A percentile compares a stretch with the other conserved stretches of the same genome.
phyloP scores from a whole-genome alignment of 2,888 invertebrate species.

The Hyposoter didymator region DNA sequence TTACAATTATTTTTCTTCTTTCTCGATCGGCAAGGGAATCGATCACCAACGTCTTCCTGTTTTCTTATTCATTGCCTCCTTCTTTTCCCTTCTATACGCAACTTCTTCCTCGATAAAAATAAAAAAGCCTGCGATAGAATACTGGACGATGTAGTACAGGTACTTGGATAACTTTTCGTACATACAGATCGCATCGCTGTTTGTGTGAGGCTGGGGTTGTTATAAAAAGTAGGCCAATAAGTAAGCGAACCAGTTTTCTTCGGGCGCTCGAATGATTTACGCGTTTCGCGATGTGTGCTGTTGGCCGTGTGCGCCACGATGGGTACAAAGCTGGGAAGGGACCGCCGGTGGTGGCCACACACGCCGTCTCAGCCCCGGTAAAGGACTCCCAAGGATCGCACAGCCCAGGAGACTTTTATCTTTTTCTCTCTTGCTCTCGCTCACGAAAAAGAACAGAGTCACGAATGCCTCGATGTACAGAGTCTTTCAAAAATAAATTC shows the following conservation, averaged over 20 bases:
- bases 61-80: background rate
- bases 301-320: constrained; percentile 9
- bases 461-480: constrained; percentile 23
- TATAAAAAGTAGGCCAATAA: constrained; percentile 79
- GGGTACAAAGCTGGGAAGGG: constrained; percentile 12
- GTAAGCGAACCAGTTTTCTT: constrained; percentile 77
- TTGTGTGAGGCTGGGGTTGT: constrained; percentile 35
- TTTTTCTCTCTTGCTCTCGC: constrained; percentile 16
- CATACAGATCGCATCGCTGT: background rate
- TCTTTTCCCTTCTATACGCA: background rate
- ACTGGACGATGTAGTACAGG: background rate
- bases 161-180: background rate
- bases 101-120: constrained; percentile 8
- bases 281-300: constrained; percentile 56
- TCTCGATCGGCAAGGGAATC: background rate
- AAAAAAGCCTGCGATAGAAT: constrained; percentile 2
- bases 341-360: constrained; percentile 65
- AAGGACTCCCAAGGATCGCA: constrained; percentile 58
- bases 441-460: constrained; percentile 16
- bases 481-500: background rate
- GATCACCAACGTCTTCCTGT: constrained; percentile 5
- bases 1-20: background rate
- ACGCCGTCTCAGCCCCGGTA: constrained; percentile 42
- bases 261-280: constrained; percentile 74
- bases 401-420: constrained; percentile 4